A percentile compares a stretch with the other conserved stretches of the same genome.
Evolutionary conservation across 2,797 vertebrate genomes (phyloP).

Genomic region (Myioborus miniatus): DNA sequence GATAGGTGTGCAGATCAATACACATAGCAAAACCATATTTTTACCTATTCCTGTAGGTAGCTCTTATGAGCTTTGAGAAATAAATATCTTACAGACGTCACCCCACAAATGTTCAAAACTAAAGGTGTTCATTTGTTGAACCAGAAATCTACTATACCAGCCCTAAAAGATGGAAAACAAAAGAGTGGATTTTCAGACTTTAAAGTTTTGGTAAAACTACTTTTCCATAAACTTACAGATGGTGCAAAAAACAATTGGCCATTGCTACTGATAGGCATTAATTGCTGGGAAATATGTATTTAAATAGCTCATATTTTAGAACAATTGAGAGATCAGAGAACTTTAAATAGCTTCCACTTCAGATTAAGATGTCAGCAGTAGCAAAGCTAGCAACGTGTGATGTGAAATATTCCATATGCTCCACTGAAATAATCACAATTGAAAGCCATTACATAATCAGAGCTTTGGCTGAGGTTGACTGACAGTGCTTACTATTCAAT

Average conservation of each 20-base stretch:
- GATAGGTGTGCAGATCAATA: neutral
- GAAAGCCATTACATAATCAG: constrained; percentile 68
- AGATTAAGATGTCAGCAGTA: constrained; percentile 74
- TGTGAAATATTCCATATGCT: constrained; percentile 72
- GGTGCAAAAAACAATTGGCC: constrained; percentile 13
- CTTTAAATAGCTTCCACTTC: constrained; percentile 72
- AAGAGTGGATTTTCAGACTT: neutral
- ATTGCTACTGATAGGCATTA: constrained; percentile 39
- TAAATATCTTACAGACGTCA: neutral
- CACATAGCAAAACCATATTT: neutral
- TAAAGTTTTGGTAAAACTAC: neutral
- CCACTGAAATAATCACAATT: constrained; percentile 66
- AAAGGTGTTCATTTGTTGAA: neutral
- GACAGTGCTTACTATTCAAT: constrained; percentile 72
- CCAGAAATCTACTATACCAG: neutral
- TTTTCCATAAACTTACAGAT: neutral
- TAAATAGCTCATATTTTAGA: constrained; percentile 71
- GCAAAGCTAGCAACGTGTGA: constrained; percentile 67
- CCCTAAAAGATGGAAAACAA: neutral
- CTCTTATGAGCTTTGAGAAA: neutral
- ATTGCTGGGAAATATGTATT: constrained; percentile 64
- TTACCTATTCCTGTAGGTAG: neutral
- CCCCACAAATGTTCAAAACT: neutral
- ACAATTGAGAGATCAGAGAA: constrained; percentile 65
- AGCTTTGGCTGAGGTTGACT: constrained; percentile 45